Evolutionary conservation across 2,113 vertebrate species (phyloP).

Genomic region (Polyodon spathula): DNA sequence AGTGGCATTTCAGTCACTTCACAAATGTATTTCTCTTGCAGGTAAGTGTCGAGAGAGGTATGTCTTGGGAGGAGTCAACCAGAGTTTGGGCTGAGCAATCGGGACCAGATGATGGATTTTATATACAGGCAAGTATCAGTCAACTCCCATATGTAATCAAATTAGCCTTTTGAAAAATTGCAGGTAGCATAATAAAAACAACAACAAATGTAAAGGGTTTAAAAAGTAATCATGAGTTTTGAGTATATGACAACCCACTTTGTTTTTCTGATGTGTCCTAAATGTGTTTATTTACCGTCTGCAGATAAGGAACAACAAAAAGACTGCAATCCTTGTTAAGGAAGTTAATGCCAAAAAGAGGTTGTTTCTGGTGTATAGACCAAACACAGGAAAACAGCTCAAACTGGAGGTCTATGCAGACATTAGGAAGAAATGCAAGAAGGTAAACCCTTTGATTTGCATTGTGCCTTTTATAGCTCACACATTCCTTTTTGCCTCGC

Average conservation of each 20-base stretch:
- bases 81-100: conserved; percentile 89
- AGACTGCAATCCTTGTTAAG: conserved; percentile 85
- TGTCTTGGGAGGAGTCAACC: conserved; percentile 97
- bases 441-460: conserved; percentile 51
- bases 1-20: too few relatives aligned
- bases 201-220: too few relatives aligned
- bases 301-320: conserved; percentile 94
- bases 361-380: conserved; percentile 88
- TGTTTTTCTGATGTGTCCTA: too few relatives aligned
- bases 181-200: too few relatives aligned
- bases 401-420: conserved; percentile 86
- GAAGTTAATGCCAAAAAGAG: conserved; percentile 93
- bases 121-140: conserved; percentile 75
- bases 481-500: not conserved
- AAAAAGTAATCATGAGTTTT: too few relatives aligned
- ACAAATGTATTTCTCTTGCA: conserved; percentile 38
- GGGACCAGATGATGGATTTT: conserved; percentile 92
- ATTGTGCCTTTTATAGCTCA: not conserved
- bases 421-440: conserved; percentile 94
- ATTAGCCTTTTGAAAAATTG: too few relatives aligned
- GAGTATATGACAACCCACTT: too few relatives aligned
- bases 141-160: too few relatives aligned
- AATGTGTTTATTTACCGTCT: conserved; percentile 20
- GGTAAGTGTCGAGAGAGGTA: conserved; percentile 93
- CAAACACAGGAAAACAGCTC: conserved; percentile 91